These are phyloP conservation scores for Pammene aurita DNA, from an alignment of 2,888 invertebrate genomes.

Conservation along the genomic window DNA sequence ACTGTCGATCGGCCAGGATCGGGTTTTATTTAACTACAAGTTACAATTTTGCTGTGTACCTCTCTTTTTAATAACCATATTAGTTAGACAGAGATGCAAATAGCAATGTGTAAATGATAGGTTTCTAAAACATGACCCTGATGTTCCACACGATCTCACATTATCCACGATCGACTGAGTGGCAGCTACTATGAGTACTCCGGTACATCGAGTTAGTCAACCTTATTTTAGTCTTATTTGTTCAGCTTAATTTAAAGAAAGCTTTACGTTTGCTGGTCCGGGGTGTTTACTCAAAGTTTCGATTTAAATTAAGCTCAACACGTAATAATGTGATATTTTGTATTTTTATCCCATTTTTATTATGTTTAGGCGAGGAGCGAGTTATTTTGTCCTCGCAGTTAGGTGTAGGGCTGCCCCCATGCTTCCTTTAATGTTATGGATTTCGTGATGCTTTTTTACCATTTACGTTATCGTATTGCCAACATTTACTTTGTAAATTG, in stretches of 20 bases:
- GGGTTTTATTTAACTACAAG: too few relatives aligned
- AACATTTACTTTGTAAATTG: conserved; percentile 61
- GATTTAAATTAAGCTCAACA: conserved; percentile 83
- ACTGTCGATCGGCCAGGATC: neutral
- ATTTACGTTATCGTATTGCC: conserved; percentile 73
- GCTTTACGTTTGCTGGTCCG: conserved; percentile 53
- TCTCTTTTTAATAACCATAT: too few relatives aligned
- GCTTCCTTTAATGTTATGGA: conserved; percentile 78
- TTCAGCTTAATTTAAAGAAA: conserved; percentile 80
- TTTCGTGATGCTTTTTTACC: conserved; percentile 71
- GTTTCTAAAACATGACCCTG: too few relatives aligned
- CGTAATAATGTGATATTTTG: conserved; percentile 83
- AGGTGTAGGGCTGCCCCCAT: conserved; percentile 48
- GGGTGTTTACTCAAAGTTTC: conserved; percentile 57
- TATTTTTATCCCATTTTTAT: conserved; percentile 74
- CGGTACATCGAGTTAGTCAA: conserved; percentile 53
- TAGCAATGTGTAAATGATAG: too few relatives aligned
- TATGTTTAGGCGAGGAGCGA: conserved; percentile 61
- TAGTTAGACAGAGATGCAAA: too few relatives aligned
- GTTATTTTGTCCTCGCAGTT: conserved; percentile 9
- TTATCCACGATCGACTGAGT: too few relatives aligned
- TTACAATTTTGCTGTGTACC: too few relatives aligned
- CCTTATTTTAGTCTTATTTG: conserved; percentile 69
- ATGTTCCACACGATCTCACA: too few relatives aligned
- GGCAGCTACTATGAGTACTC: conserved; percentile 44